phyloP scores from a whole-genome alignment of 2,888 invertebrate genomes.

The Drosophila infuscata region DNA sequence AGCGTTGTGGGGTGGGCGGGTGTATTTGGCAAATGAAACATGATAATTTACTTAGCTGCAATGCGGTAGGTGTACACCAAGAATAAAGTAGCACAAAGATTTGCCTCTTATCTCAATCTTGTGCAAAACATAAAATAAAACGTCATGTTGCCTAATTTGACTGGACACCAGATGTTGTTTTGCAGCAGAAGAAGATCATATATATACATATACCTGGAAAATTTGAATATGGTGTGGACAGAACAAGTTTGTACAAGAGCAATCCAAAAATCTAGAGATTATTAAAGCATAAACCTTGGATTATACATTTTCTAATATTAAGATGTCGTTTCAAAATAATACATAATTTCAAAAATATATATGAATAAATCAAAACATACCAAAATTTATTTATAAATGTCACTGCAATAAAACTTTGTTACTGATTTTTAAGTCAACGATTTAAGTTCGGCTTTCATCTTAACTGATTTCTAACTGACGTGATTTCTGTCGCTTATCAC shows the following conservation, averaged over 20 bases:
- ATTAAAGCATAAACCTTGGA: not conserved
- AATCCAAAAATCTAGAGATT: not conserved
- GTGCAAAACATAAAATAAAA: conserved; percentile 46
- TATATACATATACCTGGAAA: conserved; percentile 3
- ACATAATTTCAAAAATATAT: not conserved
- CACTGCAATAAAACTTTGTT: not conserved
- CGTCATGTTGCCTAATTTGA: conserved; percentile 43
- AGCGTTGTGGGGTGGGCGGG: conserved; percentile 21
- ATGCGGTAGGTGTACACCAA: conserved; percentile 38
- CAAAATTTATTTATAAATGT: not conserved
- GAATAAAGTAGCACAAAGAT: conserved; percentile 32
- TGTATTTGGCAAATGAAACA: conserved; percentile 70
- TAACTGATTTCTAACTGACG: not conserved
- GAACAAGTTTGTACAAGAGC: not conserved
- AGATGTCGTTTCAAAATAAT: not conserved
- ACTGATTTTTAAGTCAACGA: not conserved
- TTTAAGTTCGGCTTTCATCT: not conserved
- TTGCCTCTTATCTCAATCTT: conserved; percentile 33
- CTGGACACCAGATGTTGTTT: conserved; percentile 45
- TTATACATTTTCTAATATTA: not conserved
- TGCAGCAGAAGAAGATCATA: conserved; percentile 1
- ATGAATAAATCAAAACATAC: not conserved
- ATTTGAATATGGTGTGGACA: conserved; percentile 29
- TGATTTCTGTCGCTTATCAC: conserved; percentile 35
- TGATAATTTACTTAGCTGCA: conserved; percentile 80